phyloP scores from a whole-genome alignment of 2,797 vertebrate genomes.

The Esox lucius region DNA sequence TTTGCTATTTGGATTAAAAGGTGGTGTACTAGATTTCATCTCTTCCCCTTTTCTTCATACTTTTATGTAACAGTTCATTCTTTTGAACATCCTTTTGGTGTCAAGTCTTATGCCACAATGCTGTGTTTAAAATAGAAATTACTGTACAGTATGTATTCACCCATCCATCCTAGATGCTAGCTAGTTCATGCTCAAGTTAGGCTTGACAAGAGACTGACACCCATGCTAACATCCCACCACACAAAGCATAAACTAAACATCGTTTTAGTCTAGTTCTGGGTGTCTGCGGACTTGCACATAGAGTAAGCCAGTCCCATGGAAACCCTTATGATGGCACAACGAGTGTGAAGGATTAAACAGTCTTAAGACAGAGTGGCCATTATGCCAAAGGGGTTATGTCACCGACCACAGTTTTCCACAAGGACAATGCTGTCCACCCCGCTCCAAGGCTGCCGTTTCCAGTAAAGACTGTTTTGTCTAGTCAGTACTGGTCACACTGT shows the following conservation, averaged over 20 bases:
- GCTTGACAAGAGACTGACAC: not conserved
- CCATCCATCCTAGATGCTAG: not conserved
- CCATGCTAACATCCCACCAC: not conserved
- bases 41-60: too few relatives aligned
- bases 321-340: not conserved
- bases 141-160: too few relatives aligned
- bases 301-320: not conserved
- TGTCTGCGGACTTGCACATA: not conserved
- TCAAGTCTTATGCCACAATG: too few relatives aligned
- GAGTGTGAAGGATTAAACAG: constrained; percentile 10
- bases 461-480: not conserved
- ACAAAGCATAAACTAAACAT: not conserved
- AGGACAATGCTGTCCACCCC: not conserved
- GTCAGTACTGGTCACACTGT: not conserved
- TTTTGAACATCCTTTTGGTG: too few relatives aligned
- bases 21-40: too few relatives aligned
- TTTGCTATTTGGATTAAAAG: too few relatives aligned
- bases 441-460: not conserved
- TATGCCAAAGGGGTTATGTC: constrained; percentile 20
- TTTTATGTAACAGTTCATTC: too few relatives aligned
- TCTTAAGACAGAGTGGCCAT: constrained; percentile 11
- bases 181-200: not conserved
- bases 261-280: not conserved
- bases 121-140: too few relatives aligned
- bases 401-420: constrained; percentile 7